These are phyloP conservation scores for Epistrophe grossulariae DNA, from an alignment of 2,888 invertebrate species.

Conservation along the genomic window DNA sequence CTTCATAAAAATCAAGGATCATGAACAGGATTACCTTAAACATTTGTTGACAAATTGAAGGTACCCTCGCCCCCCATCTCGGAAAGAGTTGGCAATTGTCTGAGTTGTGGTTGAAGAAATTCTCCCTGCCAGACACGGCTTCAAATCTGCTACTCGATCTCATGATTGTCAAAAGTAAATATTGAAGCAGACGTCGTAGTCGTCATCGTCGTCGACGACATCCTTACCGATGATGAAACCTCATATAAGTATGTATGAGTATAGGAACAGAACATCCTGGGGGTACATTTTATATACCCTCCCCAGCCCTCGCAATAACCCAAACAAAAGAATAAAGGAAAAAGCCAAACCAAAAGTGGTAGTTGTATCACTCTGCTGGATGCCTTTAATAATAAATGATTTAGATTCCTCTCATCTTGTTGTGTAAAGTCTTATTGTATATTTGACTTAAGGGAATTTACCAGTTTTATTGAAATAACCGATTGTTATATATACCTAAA, in stretches of 20 bases:
- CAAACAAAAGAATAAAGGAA: neutral
- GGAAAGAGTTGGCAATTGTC: slow-evolving; percentile 69
- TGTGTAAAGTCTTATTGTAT: slow-evolving; percentile 55
- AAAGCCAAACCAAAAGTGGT: slow-evolving; percentile 52
- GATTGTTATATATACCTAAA: slow-evolving; percentile 9
- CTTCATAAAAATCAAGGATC: slow-evolving; percentile 34
- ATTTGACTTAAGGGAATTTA: slow-evolving; percentile 66
- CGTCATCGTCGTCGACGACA: neutral
- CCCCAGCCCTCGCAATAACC: neutral
- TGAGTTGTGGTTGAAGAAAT: slow-evolving; percentile 40
- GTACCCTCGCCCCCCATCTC: neutral
- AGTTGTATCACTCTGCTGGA: slow-evolving; percentile 52
- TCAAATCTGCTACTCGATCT: slow-evolving; percentile 21
- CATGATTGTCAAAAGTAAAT: slow-evolving; percentile 57
- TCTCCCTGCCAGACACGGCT: slow-evolving; percentile 11
- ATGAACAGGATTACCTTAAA: slow-evolving; percentile 3
- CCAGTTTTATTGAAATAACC: slow-evolving; percentile 71
- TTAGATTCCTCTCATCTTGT: slow-evolving; percentile 53
- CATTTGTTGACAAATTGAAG: slow-evolving; percentile 50
- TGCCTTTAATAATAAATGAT: slow-evolving; percentile 74
- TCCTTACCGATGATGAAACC: slow-evolving; percentile 34
- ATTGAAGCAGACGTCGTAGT: slow-evolving; percentile 42
- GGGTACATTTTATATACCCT: slow-evolving; percentile 54
- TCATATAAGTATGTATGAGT: slow-evolving; percentile 41
- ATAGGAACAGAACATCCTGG: slow-evolving; percentile 39